phyloP scores from a whole-genome alignment of 2,888 invertebrate species.

The Amphipyra berbera region DNA sequence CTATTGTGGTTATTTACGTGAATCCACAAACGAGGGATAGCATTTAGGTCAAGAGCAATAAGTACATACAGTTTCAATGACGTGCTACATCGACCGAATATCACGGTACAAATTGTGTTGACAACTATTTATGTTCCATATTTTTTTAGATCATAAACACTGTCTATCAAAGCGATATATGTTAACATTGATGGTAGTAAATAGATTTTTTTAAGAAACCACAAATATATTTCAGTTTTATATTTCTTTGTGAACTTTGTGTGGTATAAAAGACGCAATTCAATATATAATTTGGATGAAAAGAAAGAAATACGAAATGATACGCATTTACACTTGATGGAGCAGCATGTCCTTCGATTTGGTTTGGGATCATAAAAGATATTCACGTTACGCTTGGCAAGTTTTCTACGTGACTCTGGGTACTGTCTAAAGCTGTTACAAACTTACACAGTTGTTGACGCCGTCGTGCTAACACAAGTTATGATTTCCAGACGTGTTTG shows the following conservation, averaged over 20 bases:
- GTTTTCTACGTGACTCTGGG: slow-evolving; percentile 53
- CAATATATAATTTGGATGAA: slow-evolving; percentile 31
- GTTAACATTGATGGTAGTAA: slow-evolving; percentile 22
- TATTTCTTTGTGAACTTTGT: slow-evolving; percentile 10
- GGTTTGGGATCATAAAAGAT: slow-evolving; percentile 45
- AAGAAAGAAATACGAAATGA: slow-evolving; percentile 28
- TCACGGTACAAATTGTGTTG: slow-evolving; percentile 32
- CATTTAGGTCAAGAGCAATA: slow-evolving; percentile 60
- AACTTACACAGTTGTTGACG: slow-evolving; percentile 9
- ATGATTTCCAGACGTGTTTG: slow-evolving; percentile 22
- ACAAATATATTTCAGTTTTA: slow-evolving; percentile 3
- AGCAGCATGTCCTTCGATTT: slow-evolving; percentile 52
- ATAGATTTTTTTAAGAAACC: slow-evolving; percentile 2
- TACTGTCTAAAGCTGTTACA: slow-evolving; percentile 29
- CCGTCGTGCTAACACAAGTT: slow-evolving; percentile 37
- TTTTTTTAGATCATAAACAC: slow-evolving; percentile 34
- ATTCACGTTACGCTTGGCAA: slow-evolving; percentile 54
- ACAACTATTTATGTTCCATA: slow-evolving; percentile 39
- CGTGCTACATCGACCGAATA: slow-evolving; percentile 28
- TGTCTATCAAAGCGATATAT: slow-evolving; percentile 27
- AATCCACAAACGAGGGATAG: slow-evolving; percentile 43
- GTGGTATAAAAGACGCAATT: slow-evolving; percentile 15
- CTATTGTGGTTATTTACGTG: slow-evolving; percentile 56
- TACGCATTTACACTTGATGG: slow-evolving; percentile 42
- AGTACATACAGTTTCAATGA: slow-evolving; percentile 37